phyloP scores from a whole-genome alignment of 2,797 vertebrate genomes.

The Gymnocypris eckloni region DNA sequence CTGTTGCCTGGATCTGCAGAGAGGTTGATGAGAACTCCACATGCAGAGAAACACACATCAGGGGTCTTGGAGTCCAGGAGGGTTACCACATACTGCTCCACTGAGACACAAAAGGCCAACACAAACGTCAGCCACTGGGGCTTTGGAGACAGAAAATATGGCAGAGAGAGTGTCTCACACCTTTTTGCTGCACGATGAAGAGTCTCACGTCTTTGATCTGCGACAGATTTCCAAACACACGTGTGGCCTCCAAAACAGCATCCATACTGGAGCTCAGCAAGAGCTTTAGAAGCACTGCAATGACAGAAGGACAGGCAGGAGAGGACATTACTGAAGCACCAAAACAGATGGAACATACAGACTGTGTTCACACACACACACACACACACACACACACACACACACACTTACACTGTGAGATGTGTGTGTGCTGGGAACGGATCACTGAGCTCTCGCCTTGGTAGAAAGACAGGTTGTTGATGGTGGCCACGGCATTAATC shows the following conservation, averaged over 20 bases:
- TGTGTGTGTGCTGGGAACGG: constrained; percentile 72
- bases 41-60: constrained; percentile 92
- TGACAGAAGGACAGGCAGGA: neutral
- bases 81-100: constrained; percentile 87
- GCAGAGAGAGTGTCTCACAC: constrained; percentile 70
- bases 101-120: constrained; percentile 72
- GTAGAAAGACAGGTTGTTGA: constrained; percentile 97
- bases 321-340: neutral
- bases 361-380: neutral
- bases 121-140: constrained; percentile 59
- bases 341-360: constrained; percentile 5
- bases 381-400: constrained; percentile 63
- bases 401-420: constrained; percentile 84
- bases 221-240: constrained; percentile 93
- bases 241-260: constrained; percentile 87
- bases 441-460: constrained; percentile 80
- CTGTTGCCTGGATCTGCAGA: constrained; percentile 82
- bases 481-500: constrained; percentile 84
- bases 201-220: constrained; percentile 84
- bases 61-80: constrained; percentile 89
- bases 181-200: constrained; percentile 87
- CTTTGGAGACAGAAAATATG: neutral
- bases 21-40: constrained; percentile 94
- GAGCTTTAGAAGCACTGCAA: constrained; percentile 87
- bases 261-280: constrained; percentile 87